Conservation (phyloP, 1,140 invertebrate genomes). For the Drosophila micromelanica region DNA sequence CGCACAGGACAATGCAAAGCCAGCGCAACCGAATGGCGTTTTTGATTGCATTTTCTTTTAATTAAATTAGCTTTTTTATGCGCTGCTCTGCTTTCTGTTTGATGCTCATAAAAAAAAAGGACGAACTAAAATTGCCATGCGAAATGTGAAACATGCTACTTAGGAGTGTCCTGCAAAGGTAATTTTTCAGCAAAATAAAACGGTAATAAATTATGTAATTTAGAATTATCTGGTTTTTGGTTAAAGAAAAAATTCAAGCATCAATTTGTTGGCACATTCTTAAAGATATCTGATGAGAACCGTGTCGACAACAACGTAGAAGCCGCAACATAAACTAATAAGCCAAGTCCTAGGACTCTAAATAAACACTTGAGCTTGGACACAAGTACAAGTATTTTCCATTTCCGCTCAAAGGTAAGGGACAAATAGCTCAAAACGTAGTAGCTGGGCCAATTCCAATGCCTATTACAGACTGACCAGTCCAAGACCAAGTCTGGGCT, state of each 20-base stretch:
- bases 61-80: slow-evolving; percentile 82
- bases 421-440: slow-evolving; percentile 41
- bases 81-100: slow-evolving; percentile 57
- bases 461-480: slow-evolving; percentile 40
- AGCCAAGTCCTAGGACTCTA: slow-evolving; percentile 40
- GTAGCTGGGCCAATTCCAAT: slow-evolving; percentile 23
- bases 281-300: slow-evolving; percentile 2
- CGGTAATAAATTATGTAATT: slow-evolving; percentile 38
- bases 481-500: slow-evolving; percentile 19
- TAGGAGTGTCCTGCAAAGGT: slow-evolving; percentile 35
- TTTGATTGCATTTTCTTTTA: slow-evolving; percentile 82
- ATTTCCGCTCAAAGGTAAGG: slow-evolving; percentile 59
- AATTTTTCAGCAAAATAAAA: slow-evolving; percentile 32
- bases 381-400: slow-evolving; percentile 55
- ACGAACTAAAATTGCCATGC: slow-evolving; percentile 6
- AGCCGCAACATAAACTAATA: slow-evolving; percentile 29
- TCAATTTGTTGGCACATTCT: not conserved
- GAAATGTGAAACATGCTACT: slow-evolving; percentile 46
- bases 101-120: slow-evolving; percentile 30
- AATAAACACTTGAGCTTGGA: slow-evolving; percentile 53
- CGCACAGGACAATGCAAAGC: slow-evolving; percentile 68
- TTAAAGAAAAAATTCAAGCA: not conserved
- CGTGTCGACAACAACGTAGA: not conserved
- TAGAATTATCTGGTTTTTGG: slow-evolving; percentile 24
- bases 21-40: slow-evolving; percentile 56